Evolutionary conservation across 2,797 vertebrate species (phyloP), one percentile per base, ranked within the genome.

Genomic region (Cyclura pinguis): DNA sequence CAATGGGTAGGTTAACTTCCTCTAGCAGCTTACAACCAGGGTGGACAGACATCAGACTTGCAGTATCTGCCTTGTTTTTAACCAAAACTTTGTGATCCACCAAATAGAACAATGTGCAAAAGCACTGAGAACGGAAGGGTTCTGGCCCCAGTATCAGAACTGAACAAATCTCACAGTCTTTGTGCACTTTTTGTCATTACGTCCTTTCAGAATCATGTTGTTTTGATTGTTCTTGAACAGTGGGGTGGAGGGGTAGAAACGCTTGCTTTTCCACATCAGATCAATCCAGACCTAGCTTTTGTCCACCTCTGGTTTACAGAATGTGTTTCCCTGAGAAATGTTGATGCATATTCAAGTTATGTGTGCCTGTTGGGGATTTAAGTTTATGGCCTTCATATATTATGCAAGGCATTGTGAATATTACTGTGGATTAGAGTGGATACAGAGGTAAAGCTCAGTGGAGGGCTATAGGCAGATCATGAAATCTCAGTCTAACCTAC

Each of bases 1-100:
- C 62, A 96, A 92, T 0, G 98, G 98, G 99, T 99, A 97, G 80
- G 97, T 88, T 88, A 74, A 62, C 8, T 6, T 0, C 3, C 22
- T 8, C 0, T 85, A 82, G 32, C 24, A 38, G 67, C 29, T 73
- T 67, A 62, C 50, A 35, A 50, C 29, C 6, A 2, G 12, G 77
- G 27, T 12, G 35, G 35, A 27, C 73, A 42, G n/a, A 20, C 6
- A 1, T 35, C 38, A 47, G 18, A 20, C 52, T 24, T 50, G 3
- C 35, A 1, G n/a, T 35, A 20, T 38, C 73, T 76, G 12, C 35
- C 42, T 22, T 38, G 22, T 50, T 50, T 27, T 78, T 13, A 24
- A 50, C 8, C 2, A 22, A 9, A 50, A 50, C 12, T 22, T 27
- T 38, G 12, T 50, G 77, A 50, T 22, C 42, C 24, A 78, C 22